Evolutionary conservation across 2,113 vertebrate genomes (phyloP), one percentile per base, ranked within the genome.

Genomic region (Vanacampus margaritifer): DNA sequence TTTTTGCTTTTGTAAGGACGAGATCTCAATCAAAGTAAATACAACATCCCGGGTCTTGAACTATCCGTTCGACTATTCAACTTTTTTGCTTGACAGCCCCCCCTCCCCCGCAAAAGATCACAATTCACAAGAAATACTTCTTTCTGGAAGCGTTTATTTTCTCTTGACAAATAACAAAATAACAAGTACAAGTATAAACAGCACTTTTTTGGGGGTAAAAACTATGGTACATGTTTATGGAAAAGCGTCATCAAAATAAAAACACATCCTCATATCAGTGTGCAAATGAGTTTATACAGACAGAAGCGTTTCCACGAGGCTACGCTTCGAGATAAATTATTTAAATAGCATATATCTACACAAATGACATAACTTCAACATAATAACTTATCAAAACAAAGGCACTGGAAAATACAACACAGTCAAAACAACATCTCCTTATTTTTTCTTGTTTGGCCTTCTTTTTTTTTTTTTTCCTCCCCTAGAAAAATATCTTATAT

Each of bases 281-380:
- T 98, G 96, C 95, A 98, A 99, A 98, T 91, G 84, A 72, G 92
- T 92, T 95, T 95, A 95, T 96, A 98, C 96, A 98, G 92, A 97
- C 93, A 96, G 93, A 96, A 96, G 94, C 89, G 93, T 93, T 93
- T 95, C 92, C 92, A 91, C 92, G 90, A 92, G 93, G 92, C 93
- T 94, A 95, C 94, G 91, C 93, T 94, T 95, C 94, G 90, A 91
- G 93, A 98, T 99, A 98, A 98, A 96, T 99, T 99, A 99, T 94
- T 99, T 99, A 98, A 99, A 98, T 99, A 99, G 95, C 94, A 69
- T 94, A 59, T 95, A 98, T 98, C 94, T 98, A 98, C 94, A 99
- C 90, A 94, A 90, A 94, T 84, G 90, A 95, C 93, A 93, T 91
- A 91, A 92, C 89, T 92, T 95, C 92, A 86, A 94, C 93, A 83